Evolutionary conservation across 2,888 invertebrate genomes (phyloP).

Genomic region (Drosophila cracens): DNA sequence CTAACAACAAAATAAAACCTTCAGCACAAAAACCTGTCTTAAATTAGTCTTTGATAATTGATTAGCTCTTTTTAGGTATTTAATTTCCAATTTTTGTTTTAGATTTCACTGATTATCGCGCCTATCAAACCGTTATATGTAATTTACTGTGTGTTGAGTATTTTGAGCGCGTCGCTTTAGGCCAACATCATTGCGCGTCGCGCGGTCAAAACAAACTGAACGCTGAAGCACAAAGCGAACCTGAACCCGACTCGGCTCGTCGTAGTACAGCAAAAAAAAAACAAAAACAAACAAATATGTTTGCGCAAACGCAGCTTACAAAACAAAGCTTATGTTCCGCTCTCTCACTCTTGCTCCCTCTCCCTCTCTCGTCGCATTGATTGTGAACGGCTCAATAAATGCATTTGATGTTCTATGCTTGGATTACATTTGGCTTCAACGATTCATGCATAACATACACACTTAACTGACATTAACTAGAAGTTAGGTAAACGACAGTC

Average conservation of each 20-base stretch:
- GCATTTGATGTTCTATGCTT: slow-evolving; percentile 1
- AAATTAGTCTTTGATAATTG: background rate
- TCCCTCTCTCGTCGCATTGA: slow-evolving; percentile 3
- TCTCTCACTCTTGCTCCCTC: background rate
- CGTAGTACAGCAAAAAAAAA: slow-evolving; percentile 17
- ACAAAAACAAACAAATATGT: slow-evolving; percentile 30
- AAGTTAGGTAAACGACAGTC: background rate
- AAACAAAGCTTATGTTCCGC: slow-evolving; percentile 23
- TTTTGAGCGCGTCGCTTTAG: slow-evolving; percentile 41
- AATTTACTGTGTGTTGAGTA: slow-evolving; percentile 9
- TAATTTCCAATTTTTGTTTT: background rate
- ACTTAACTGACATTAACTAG: background rate
- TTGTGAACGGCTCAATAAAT: slow-evolving; percentile 2
- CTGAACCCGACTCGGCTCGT: slow-evolving; percentile 32
- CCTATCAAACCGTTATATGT: slow-evolving; percentile 9
- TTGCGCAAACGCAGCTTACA: slow-evolving; percentile 50
- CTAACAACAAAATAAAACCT: slow-evolving; percentile 10
- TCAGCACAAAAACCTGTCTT: background rate
- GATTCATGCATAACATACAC: background rate
- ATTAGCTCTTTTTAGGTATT: background rate
- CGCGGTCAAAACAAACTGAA: slow-evolving; percentile 68
- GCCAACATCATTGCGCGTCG: slow-evolving; percentile 58
- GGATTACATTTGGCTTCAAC: background rate
- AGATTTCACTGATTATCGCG: slow-evolving; percentile 10
- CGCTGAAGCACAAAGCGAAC: slow-evolving; percentile 40